Evolutionary conservation across 2,113 vertebrate genomes (phyloP).

Genomic region (Rhagologus leucostigma): DNA sequence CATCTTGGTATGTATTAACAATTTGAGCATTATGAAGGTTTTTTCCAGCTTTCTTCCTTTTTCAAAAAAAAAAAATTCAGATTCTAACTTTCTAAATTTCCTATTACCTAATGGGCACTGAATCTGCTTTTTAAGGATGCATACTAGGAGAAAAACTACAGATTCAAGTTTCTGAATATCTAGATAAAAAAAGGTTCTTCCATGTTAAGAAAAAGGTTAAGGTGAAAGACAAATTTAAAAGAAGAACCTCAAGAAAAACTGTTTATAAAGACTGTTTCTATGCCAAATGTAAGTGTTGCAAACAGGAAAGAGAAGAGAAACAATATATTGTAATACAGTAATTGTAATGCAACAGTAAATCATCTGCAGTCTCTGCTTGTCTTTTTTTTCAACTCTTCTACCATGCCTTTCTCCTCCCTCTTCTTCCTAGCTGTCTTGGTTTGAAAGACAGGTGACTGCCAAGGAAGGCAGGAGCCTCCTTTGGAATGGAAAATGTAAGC

Average conservation of each 20-base stretch:
- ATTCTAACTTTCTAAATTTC: background rate
- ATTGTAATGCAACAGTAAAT: background rate
- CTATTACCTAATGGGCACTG: background rate
- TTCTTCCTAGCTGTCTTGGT: background rate
- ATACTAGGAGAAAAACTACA: background rate
- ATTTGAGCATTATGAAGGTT: rapidly evolving
- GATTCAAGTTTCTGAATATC: background rate
- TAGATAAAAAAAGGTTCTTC: background rate
- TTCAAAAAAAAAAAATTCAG: too few species aligned
- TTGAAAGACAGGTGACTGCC: too few species aligned
- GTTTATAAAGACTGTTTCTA: background rate
- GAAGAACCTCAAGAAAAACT: background rate
- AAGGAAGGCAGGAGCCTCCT: too few species aligned
- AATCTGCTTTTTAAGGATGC: background rate
- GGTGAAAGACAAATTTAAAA: background rate
- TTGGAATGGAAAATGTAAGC: too few species aligned
- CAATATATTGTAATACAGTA: background rate
- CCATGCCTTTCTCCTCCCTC: background rate
- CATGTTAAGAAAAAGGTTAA: background rate
- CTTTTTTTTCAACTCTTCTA: background rate
- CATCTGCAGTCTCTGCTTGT: background rate
- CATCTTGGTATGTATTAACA: background rate
- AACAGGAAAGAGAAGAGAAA: background rate
- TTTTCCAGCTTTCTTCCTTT: background rate
- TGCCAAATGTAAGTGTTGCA: background rate